A percentile compares a stretch with the other conserved stretches of the same genome.
Conservation (phyloP, 2,797 vertebrate species). For the Acanthurus leucopareius region DNA sequence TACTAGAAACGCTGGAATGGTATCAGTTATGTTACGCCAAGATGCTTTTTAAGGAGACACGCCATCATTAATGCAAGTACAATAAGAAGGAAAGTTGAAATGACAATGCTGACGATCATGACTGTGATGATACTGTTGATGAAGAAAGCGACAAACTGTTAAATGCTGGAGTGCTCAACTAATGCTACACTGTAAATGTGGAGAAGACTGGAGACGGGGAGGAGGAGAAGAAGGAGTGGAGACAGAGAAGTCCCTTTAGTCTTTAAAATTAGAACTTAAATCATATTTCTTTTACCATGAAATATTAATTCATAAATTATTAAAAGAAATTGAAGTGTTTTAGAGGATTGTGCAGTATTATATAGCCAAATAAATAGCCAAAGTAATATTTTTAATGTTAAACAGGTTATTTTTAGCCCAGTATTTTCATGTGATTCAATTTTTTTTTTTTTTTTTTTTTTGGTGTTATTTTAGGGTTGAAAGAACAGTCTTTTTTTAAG, state of each 20-base stretch:
- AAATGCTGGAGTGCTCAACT: slow-evolving; percentile 61
- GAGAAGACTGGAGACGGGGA: slow-evolving; percentile 4
- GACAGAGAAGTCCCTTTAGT: neutral
- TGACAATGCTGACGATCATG: slow-evolving; percentile 61
- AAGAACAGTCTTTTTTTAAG: no score
- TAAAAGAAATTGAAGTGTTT: no score
- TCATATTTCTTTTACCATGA: no score
- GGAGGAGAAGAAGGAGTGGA: slow-evolving; percentile 5
- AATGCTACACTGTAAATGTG: slow-evolving; percentile 41
- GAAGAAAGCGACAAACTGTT: slow-evolving; percentile 76
- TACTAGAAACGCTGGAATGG: slow-evolving; percentile 33
- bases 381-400: no score
- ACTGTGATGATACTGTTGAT: slow-evolving; percentile 61
- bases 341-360: no score
- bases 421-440: no score
- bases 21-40: slow-evolving; percentile 29
- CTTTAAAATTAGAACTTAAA: neutral
- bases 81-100: slow-evolving; percentile 48
- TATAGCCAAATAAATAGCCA: no score
- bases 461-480: no score
- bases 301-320: no score
- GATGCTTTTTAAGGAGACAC: slow-evolving; percentile 73
- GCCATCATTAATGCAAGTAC: slow-evolving; percentile 71
- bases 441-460: no score
- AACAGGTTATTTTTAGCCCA: no score